These are phyloP conservation scores for Campylorhamphus procurvoides DNA, from an alignment of 2,113 vertebrate genomes.

Conservation along the genomic window DNA sequence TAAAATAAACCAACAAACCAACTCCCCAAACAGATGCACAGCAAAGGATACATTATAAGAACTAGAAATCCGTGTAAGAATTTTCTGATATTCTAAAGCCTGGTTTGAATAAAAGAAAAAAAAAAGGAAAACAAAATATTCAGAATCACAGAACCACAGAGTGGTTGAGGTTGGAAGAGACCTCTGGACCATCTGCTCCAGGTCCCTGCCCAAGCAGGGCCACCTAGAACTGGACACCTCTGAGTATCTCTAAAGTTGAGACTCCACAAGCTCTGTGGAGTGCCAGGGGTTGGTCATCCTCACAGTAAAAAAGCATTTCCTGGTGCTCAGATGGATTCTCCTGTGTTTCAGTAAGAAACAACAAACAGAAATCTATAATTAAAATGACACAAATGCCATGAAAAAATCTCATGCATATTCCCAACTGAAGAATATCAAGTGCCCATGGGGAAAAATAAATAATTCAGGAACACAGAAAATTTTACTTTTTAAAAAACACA, in stretches of 20 bases:
- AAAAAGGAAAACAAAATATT: background rate
- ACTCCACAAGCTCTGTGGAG: background rate
- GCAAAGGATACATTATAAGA: fast-evolving
- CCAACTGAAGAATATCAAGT: background rate
- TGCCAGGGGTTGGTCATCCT: background rate
- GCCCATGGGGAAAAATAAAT: background rate
- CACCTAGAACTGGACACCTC: background rate
- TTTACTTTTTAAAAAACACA: background rate
- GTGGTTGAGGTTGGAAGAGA: background rate
- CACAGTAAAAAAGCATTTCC: background rate
- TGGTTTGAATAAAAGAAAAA: background rate
- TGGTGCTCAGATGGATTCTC: background rate
- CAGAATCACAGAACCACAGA: background rate
- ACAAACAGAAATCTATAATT: background rate
- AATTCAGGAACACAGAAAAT: background rate
- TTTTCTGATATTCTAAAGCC: background rate
- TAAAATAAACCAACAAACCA: background rate
- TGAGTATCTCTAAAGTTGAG: background rate
- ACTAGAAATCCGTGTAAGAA: background rate
- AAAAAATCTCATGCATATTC: background rate
- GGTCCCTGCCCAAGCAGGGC: no score
- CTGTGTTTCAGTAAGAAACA: background rate
- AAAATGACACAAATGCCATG: background rate
- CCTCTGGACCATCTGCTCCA: background rate
- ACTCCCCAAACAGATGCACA: background rate